phyloP scores from a whole-genome alignment of 30 jellyfish, hydroid and myxozoan species.

The Chironex yamaguchii region DNA sequence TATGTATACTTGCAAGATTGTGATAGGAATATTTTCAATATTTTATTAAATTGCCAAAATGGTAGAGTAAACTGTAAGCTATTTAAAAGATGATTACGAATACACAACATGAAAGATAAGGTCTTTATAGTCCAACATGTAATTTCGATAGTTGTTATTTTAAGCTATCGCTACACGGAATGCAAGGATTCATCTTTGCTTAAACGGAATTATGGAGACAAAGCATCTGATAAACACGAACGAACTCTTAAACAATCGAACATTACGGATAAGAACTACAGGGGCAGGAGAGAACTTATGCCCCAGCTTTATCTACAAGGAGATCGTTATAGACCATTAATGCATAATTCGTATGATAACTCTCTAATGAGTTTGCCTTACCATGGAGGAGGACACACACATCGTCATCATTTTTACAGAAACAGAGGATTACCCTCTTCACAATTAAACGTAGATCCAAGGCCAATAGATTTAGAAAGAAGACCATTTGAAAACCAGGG shows the following conservation, averaged over 20 bases:
- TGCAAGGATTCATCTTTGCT: neutral
- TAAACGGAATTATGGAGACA: neutral
- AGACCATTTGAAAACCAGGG: slow-evolving; percentile 65
- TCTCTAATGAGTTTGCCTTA: neutral
- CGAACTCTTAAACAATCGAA: neutral
- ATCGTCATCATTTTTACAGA: neutral
- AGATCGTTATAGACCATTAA: neutral
- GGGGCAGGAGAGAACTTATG: neutral
- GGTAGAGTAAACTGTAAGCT: too few species aligned
- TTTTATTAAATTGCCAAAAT: too few species aligned
- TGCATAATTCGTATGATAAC: neutral
- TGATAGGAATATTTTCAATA: too few species aligned
- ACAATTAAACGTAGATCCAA: neutral
- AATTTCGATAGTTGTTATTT: neutral
- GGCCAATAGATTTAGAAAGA: slow-evolving; percentile 67
- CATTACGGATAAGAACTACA: neutral
- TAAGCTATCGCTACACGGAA: neutral
- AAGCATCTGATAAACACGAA: neutral
- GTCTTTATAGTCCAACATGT: neutral
- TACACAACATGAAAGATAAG: neutral
- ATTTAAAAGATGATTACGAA: neutral
- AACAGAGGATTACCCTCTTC: neutral
- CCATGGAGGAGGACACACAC: neutral
- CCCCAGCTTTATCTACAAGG: neutral
- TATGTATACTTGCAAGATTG: too few species aligned